Evolutionary conservation across 2,797 vertebrate species (phyloP).

Genomic region (Triplophysa yarkandensis): DNA sequence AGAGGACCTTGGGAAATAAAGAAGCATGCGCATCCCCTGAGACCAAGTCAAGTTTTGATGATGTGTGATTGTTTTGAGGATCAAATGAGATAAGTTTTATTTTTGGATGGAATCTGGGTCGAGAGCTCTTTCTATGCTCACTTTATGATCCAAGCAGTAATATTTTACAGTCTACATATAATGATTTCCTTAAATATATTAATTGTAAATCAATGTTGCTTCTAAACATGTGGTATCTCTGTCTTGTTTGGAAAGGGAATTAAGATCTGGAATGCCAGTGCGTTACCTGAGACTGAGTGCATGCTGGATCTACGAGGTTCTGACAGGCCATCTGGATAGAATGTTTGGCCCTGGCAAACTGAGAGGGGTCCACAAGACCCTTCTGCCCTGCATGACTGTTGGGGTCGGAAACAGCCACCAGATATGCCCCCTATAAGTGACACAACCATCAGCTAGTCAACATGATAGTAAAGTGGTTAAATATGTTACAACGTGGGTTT

Average conservation of each 20-base stretch:
- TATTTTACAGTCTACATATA: too few species aligned
- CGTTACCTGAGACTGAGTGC: slow-evolving; percentile 93
- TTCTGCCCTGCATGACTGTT: slow-evolving; percentile 95
- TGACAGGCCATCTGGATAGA: slow-evolving; percentile 99
- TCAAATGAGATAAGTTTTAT: not conserved
- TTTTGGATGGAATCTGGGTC: not conserved
- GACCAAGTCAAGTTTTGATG: not conserved
- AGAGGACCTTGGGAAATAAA: slow-evolving; percentile 82
- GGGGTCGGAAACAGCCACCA: slow-evolving; percentile 92
- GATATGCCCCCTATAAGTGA: slow-evolving; percentile 84
- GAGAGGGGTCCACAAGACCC: slow-evolving; percentile 93
- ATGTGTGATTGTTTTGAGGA: not conserved
- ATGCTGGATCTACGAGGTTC: slow-evolving; percentile 93
- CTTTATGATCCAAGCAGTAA: not conserved
- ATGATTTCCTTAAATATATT: too few species aligned
- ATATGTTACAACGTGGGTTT: slow-evolving; percentile 46
- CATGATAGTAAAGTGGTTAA: not conserved
- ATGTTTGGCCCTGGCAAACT: slow-evolving; percentile 96
- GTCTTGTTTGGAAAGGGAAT: too few species aligned
- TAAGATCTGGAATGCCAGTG: too few species aligned
- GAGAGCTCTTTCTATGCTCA: not conserved
- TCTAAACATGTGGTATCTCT: too few species aligned
- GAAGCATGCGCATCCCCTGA: not conserved
- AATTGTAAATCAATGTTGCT: too few species aligned
- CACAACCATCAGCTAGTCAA: not conserved